Evolutionary conservation across 2,888 invertebrate species (phyloP), one percentile per base, ranked within the genome.

Genomic region (Cordilura impudica): DNA sequence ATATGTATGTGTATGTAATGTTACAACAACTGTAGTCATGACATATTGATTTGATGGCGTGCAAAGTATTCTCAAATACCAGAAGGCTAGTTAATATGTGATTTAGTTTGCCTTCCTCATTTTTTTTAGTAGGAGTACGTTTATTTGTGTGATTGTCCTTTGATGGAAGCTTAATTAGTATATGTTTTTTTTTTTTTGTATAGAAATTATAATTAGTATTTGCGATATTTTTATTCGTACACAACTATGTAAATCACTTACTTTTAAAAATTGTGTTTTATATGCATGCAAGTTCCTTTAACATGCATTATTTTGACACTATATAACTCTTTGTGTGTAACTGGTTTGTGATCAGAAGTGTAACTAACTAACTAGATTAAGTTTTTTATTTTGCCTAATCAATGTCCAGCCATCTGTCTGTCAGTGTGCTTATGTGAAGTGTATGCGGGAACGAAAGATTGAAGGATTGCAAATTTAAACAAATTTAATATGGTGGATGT

Each of bases 11-110:
- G 29, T n/a, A 16, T 53, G 23, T 63, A 29, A 29, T 29, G 8
- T 19, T 49, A 54, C 14, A 43, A 29, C 61, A 54, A 70, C 70
- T 70, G 61, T 43, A 69, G 43, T 53, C 67, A 67, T 71, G 71
- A 81, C 85, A 84, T 86, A 86, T 86, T 86, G 85, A 86, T 85
- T 86, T 85, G 85, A 85, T 86, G 86, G 82, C 84, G 82, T 81
- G 85, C 49, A 39, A 58, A 69, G 3, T 47, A 35, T 49, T 69
- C 35, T 69, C 49, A 29, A 69, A 84, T 81, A 85, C 82, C 85
- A 81, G 80, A 85, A 84, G 83, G 83, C 86, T 82, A 86, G 53
- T 51, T 54, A 60, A 18, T 35, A 23, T 70, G 19, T 43, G 70
- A 49, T 51, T 70, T 60, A 51, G 19, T 39, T 58, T 35, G 2